Conservation (phyloP, 2,797 vertebrate species). For the Sylvia borin region DNA sequence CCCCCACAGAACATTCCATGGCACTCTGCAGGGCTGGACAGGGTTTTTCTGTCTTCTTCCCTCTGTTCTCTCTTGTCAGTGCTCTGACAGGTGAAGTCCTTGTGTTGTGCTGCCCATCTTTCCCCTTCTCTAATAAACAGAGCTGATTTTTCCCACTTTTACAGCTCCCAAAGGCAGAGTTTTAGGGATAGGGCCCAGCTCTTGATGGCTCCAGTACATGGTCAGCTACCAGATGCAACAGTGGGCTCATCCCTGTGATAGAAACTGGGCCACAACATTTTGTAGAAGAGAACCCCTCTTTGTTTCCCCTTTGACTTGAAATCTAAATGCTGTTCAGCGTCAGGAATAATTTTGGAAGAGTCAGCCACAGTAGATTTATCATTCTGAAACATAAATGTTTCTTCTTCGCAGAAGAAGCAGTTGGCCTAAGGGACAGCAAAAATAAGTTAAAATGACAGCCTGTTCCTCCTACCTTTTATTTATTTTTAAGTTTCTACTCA, state of each 20-base stretch:
- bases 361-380: not conserved
- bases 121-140: not conserved
- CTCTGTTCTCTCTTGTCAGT: not conserved
- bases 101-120: not conserved
- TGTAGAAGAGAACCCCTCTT: not conserved
- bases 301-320: not conserved
- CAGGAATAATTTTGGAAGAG: not conserved
- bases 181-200: not conserved
- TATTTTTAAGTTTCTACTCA: constrained; percentile 39
- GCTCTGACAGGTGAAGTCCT: not conserved
- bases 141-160: not conserved
- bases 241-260: not conserved
- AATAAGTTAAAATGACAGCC: constrained; percentile 46
- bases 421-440: constrained; percentile 29
- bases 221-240: not conserved
- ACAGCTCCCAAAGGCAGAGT: not conserved
- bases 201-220: not conserved
- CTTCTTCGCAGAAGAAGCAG: constrained; percentile 1
- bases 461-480: constrained; percentile 49
- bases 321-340: not conserved
- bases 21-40: not conserved
- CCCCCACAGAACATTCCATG: not conserved
- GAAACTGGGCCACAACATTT: not conserved
- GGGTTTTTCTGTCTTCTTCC: not conserved
- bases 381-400: constrained; percentile 5